Conservation (phyloP, 2,888 invertebrate genomes). For the Oasisia sp. region DNA sequence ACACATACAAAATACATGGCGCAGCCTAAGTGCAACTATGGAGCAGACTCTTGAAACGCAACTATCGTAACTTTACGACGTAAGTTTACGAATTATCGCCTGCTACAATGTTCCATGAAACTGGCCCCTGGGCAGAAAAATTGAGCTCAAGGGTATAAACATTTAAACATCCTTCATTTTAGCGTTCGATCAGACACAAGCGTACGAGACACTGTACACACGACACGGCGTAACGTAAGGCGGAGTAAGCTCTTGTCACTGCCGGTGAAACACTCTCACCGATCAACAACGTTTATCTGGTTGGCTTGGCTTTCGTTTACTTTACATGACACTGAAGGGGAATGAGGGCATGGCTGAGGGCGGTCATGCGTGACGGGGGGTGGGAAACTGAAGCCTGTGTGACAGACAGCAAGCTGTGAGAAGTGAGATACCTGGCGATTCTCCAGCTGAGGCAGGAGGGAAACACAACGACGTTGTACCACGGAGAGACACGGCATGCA, state of each 20-base stretch:
- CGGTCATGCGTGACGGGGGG: background rate
- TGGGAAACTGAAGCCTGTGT: background rate
- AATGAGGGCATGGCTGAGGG: background rate
- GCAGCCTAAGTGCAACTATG: no score
- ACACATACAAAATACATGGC: no score
- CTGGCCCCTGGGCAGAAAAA: background rate
- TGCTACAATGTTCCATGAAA: no score
- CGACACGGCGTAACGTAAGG: background rate
- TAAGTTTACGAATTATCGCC: no score
- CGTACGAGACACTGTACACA: background rate
- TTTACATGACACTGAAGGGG: background rate
- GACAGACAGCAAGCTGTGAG: background rate
- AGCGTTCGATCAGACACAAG: background rate
- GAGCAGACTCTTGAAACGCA: no score
- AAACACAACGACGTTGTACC: background rate
- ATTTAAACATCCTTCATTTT: no score
- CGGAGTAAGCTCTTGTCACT: background rate
- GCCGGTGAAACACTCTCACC: background rate
- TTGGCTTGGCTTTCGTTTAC: background rate
- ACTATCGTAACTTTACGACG: no score
- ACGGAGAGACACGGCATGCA: background rate
- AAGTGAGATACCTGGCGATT: conserved; percentile 21
- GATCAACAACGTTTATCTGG: background rate
- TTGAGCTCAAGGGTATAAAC: background rate
- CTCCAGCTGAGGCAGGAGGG: conserved; percentile 20